Evolutionary conservation across 2,888 invertebrate genomes (phyloP).

Genomic region (Pycnomerus fuliginosus): DNA sequence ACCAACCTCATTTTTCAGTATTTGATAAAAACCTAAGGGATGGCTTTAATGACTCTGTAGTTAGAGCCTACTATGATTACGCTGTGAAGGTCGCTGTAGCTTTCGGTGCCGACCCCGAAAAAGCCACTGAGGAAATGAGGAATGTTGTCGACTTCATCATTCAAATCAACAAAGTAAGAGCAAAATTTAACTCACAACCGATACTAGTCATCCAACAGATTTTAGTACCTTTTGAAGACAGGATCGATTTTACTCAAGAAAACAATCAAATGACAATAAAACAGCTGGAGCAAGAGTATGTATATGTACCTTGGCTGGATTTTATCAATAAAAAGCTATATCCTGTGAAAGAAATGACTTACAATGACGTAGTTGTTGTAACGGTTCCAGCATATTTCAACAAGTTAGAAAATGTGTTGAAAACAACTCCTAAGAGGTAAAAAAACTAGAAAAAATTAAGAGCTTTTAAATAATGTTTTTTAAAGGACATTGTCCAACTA

Average conservation of each 20-base stretch:
- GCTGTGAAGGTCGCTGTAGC: conserved; percentile 32
- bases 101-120: conserved; percentile 29
- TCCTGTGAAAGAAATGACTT: conserved; percentile 34
- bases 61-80: conserved; percentile 31
- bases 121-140: conserved; percentile 28
- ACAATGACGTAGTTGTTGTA: conserved; percentile 53
- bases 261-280: conserved; percentile 44
- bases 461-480: conserved; percentile 3
- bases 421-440: not conserved
- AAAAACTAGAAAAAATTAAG: conserved; percentile 18
- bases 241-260: conserved; percentile 25
- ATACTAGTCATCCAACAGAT: not conserved
- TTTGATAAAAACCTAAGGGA: conserved; percentile 29
- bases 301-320: conserved; percentile 25
- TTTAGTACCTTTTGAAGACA: conserved; percentile 26
- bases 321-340: conserved; percentile 53
- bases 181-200: conserved; percentile 1
- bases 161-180: conserved; percentile 28
- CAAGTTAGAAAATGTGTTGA: conserved; percentile 38
- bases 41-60: conserved; percentile 27
- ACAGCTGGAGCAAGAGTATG: conserved; percentile 50
- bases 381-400: conserved; percentile 52
- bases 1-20: conserved; percentile 30
- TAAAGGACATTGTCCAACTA: conserved; percentile 75
- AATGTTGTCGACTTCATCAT: conserved; percentile 32